phyloP scores from a whole-genome alignment of 2,888 invertebrate species.

The Yponomeuta malinellus region DNA sequence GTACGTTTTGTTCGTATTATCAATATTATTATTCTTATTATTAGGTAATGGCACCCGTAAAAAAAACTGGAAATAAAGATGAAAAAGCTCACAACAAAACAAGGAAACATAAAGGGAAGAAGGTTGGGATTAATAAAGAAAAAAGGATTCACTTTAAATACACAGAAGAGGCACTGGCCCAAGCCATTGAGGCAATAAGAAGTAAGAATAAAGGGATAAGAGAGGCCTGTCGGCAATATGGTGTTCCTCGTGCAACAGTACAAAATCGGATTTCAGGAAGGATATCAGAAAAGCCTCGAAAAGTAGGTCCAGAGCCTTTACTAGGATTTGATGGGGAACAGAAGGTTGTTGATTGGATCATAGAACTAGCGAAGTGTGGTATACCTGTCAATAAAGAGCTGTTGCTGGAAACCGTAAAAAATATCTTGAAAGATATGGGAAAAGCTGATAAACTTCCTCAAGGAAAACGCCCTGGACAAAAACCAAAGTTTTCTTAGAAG shows the following conservation, averaged over 20 bases:
- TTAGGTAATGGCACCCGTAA: too few relatives aligned
- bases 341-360: constrained; percentile 19
- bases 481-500: constrained; percentile 13
- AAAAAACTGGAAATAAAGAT: too few relatives aligned
- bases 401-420: neutral
- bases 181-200: constrained; percentile 20
- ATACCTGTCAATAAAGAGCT: constrained; percentile 2
- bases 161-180: constrained; percentile 19
- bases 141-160: constrained; percentile 5
- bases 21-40: too few relatives aligned
- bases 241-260: neutral
- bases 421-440: constrained; percentile 9
- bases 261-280: neutral
- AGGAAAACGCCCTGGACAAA: constrained; percentile 13
- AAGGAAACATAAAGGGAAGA: too few relatives aligned
- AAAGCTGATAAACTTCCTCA: constrained; percentile 10
- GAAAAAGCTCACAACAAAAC: too few relatives aligned
- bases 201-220: neutral
- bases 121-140: too few relatives aligned
- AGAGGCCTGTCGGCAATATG: constrained; percentile 2
- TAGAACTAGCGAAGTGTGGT: constrained; percentile 14
- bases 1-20: too few relatives aligned
- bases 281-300: constrained; percentile 11
- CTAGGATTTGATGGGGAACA: constrained; percentile 18
- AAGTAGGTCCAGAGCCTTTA: constrained; percentile 17